These are phyloP conservation scores for Podilymbus podiceps DNA, from an alignment of 2,113 vertebrate genomes.

Conservation along the genomic window DNA sequence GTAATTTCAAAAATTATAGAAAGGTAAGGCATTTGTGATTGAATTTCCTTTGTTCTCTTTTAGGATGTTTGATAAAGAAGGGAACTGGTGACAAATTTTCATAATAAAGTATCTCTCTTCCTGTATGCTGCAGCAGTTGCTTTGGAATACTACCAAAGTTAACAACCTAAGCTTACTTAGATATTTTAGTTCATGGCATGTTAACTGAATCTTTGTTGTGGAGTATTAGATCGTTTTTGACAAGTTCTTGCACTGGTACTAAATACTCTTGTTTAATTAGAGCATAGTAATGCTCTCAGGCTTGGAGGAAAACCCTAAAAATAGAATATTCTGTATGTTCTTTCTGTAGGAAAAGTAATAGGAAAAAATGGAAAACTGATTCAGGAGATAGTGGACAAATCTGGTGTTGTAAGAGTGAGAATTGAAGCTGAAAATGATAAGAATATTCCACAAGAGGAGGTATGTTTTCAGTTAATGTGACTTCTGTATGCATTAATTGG, in stretches of 20 bases:
- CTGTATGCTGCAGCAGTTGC: background rate
- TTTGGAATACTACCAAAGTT: background rate
- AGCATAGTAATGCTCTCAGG: background rate
- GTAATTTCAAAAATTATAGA: background rate
- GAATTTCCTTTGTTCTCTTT: background rate
- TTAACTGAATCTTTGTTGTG: background rate
- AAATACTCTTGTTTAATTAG: background rate
- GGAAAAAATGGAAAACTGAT: conserved; percentile 99
- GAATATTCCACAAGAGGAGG: conserved; percentile 91
- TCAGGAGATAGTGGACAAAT: conserved; percentile 98
- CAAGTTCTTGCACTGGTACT: background rate
- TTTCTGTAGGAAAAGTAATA: conserved; percentile 91
- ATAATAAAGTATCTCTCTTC: background rate
- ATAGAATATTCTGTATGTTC: conserved; percentile 7
- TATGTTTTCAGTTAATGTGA: conserved; percentile 59
- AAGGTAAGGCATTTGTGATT: background rate
- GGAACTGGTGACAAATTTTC: background rate
- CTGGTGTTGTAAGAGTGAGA: conserved; percentile 94
- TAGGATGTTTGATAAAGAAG: background rate
- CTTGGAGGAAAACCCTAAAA: background rate
- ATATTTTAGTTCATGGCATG: background rate
- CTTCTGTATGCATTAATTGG: background rate
- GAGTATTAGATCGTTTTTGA: background rate
- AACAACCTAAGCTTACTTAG: background rate
- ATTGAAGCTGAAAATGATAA: conserved; percentile 98